phyloP scores from a whole-genome alignment of 2,797 vertebrate species.

The Bradypus variegatus region DNA sequence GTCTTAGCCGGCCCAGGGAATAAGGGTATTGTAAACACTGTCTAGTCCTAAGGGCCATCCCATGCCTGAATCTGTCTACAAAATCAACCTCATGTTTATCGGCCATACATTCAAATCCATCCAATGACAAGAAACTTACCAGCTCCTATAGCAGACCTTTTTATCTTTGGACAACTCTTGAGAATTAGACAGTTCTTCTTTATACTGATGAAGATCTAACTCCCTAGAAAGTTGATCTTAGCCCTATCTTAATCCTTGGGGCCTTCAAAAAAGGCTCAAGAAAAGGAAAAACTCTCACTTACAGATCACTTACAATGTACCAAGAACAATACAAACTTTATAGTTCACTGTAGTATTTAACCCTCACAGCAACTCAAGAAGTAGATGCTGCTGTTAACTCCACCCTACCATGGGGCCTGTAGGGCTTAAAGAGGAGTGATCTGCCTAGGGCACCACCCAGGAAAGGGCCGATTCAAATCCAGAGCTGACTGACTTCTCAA shows the following conservation, averaged over 20 bases:
- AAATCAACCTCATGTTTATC: neutral
- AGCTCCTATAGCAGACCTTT: neutral
- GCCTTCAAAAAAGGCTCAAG: neutral
- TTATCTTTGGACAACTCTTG: neutral
- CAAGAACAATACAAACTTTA: neutral
- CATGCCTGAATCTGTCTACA: neutral
- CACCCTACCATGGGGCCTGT: neutral
- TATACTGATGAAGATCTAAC: neutral
- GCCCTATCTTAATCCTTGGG: neutral
- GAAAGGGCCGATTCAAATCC: neutral
- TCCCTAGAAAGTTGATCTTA: neutral
- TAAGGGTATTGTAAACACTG: neutral
- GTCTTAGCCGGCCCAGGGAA: neutral
- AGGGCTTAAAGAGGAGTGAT: neutral
- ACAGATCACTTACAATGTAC: neutral
- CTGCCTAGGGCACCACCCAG: neutral
- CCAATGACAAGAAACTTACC: neutral
- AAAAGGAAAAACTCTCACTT: neutral
- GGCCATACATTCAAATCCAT: neutral
- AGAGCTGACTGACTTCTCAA: neutral
- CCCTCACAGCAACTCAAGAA: neutral
- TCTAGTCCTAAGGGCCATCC: neutral
- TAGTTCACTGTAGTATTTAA: neutral
- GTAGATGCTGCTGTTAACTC: neutral
- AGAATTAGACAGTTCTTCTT: neutral